These are phyloP conservation scores for Cephalopterus ornatus DNA, from an alignment of 2,113 vertebrate genomes.

Conservation along the genomic window DNA sequence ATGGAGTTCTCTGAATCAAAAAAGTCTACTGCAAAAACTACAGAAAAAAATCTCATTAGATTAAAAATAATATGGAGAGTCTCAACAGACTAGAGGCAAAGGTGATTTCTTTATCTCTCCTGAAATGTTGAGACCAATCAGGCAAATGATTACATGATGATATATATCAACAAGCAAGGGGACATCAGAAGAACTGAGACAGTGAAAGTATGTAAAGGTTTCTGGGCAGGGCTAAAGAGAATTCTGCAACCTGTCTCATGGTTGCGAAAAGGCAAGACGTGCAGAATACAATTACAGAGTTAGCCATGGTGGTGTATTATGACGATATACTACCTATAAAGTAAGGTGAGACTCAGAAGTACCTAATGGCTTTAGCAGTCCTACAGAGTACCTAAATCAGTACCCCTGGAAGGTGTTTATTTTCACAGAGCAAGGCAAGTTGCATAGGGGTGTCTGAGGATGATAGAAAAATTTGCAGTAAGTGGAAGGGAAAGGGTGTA, in stretches of 20 bases:
- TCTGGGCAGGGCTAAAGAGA: neutral
- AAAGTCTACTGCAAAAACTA: neutral
- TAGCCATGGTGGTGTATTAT: neutral
- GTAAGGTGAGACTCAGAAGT: neutral
- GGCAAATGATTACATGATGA: neutral
- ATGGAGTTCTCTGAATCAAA: neutral
- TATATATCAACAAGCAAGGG: neutral
- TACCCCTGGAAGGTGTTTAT: neutral
- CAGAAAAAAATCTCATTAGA: neutral
- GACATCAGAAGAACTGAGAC: neutral
- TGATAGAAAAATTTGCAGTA: slow-evolving; percentile 25
- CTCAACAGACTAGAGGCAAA: neutral
- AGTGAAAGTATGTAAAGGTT: neutral
- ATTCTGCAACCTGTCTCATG: neutral
- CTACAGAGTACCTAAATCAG: neutral
- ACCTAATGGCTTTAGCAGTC: neutral
- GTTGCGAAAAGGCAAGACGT: neutral
- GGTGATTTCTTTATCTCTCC: neutral
- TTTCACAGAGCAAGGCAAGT: neutral
- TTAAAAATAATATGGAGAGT: neutral
- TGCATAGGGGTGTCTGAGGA: neutral
- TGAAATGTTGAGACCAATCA: neutral
- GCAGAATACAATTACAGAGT: neutral
- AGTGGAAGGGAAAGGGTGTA: slow-evolving; percentile 6
- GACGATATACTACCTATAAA: neutral